These are phyloP conservation scores for Rhyacophila brunnea DNA, from an alignment of 1,140 invertebrate species.

Conservation along the genomic window DNA sequence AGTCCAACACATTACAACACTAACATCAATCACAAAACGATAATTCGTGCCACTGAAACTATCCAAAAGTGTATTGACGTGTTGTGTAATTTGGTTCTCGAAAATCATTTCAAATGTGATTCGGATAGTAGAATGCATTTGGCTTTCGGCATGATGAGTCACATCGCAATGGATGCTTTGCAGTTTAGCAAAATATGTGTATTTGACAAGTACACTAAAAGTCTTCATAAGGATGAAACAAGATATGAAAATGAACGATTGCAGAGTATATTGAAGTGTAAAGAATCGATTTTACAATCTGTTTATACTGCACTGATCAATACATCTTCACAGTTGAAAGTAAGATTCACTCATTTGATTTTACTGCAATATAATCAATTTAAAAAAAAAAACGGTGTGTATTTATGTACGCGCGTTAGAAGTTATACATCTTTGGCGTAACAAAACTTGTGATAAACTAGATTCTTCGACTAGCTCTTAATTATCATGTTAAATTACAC, in stretches of 20 bases:
- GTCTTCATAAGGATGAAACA: not conserved
- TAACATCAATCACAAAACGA: slow-evolving; percentile 11
- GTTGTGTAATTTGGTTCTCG: slow-evolving; percentile 8
- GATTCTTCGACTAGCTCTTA: not conserved
- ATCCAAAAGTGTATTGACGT: slow-evolving; percentile 12
- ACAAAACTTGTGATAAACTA: too few relatives aligned
- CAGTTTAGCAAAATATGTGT: slow-evolving; percentile 4
- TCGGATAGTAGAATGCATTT: slow-evolving; percentile 7
- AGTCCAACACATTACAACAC: slow-evolving; percentile 1
- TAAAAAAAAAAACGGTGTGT: too few relatives aligned
- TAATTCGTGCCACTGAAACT: not conserved
- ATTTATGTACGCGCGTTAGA: too few relatives aligned
- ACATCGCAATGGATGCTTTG: slow-evolving; percentile 10
- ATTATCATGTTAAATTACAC: too few relatives aligned
- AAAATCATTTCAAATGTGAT: slow-evolving; percentile 9
- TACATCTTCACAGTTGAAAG: slow-evolving; percentile 8
- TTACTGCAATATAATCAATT: not conserved
- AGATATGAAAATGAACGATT: not conserved
- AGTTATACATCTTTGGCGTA: too few relatives aligned
- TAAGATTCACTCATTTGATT: not conserved
- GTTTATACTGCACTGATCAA: not conserved
- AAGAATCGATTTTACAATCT: not conserved
- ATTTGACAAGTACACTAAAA: not conserved
- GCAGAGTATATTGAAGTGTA: not conserved
- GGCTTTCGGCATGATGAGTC: slow-evolving; percentile 18